Evolutionary conservation across 2,113 vertebrate genomes (phyloP).

Genomic region (Protobothrops flavoviridis): DNA sequence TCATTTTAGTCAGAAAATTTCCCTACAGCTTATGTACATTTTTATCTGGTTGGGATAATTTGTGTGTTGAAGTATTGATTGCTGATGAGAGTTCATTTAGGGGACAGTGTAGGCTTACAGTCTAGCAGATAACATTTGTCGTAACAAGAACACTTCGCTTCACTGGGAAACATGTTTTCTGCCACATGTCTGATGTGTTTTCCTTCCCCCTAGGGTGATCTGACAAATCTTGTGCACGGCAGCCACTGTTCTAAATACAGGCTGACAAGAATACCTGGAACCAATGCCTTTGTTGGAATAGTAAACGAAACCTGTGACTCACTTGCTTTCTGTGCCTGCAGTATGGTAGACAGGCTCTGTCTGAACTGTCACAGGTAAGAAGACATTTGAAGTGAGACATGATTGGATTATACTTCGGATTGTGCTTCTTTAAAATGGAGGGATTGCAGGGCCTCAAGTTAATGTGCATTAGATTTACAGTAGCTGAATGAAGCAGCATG

Average conservation of each 20-base stretch:
- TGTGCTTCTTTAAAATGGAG: not conserved
- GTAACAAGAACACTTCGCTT: not conserved
- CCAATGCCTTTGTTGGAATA: slow-evolving; percentile 94
- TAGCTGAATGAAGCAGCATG: not conserved
- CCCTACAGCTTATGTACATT: not conserved
- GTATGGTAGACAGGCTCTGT: slow-evolving; percentile 96
- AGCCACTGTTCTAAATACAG: slow-evolving; percentile 97
- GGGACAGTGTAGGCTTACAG: accelerated
- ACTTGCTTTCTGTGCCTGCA: slow-evolving; percentile 96
- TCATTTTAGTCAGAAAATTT: not conserved
- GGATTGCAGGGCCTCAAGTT: accelerated
- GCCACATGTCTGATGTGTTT: accelerated
- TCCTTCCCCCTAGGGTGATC: slow-evolving; percentile 79
- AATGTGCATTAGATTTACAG: not conserved
- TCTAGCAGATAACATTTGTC: not conserved
- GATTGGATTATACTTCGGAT: not conserved
- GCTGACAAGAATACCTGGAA: slow-evolving; percentile 90
- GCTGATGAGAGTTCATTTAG: not conserved
- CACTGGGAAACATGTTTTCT: not conserved
- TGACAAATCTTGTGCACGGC: slow-evolving; percentile 96
- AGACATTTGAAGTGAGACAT: accelerated
- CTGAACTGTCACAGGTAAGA: slow-evolving; percentile 96
- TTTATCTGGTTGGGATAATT: not conserved
- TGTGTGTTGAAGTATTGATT: not conserved
- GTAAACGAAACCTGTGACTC: slow-evolving; percentile 98